These are phyloP conservation scores for Hylaeus anthracinus DNA, from an alignment of 1,140 invertebrate species.

Conservation along the genomic window DNA sequence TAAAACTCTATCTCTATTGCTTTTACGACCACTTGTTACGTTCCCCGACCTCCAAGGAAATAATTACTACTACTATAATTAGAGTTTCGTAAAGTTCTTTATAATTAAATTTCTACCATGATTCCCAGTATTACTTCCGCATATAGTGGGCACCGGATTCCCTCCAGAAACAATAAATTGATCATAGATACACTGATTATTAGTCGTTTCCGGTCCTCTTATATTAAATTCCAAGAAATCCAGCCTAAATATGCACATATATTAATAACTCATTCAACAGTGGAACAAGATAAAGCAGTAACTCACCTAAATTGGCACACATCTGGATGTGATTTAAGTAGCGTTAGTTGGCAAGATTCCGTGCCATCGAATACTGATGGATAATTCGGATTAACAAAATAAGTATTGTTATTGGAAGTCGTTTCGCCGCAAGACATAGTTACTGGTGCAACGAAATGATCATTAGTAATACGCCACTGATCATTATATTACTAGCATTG, in stretches of 20 bases:
- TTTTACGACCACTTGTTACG: too few relatives aligned
- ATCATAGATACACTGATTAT: conserved; percentile 91
- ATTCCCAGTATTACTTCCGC: conserved; percentile 90
- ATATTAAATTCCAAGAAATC: conserved; percentile 90
- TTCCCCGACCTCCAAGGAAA: too few relatives aligned
- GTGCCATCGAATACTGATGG: conserved; percentile 88
- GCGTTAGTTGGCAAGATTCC: conserved; percentile 90
- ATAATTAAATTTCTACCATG: conserved; percentile 82
- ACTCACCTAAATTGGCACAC: conserved; percentile 90
- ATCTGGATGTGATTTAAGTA: conserved; percentile 87
- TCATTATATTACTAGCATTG: background rate
- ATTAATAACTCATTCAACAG: too few relatives aligned
- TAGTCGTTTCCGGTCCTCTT: conserved; percentile 86
- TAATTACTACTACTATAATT: too few relatives aligned
- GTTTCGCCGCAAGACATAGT: conserved; percentile 88
- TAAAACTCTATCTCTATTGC: too few relatives aligned
- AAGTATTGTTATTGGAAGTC: conserved; percentile 89
- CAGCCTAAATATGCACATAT: conserved; percentile 81
- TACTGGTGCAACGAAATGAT: conserved; percentile 80
- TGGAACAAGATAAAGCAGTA: too few relatives aligned
- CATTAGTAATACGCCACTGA: background rate
- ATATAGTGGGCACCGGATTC: conserved; percentile 89
- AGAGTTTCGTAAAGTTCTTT: background rate
- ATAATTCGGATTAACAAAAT: conserved; percentile 91
- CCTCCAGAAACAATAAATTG: conserved; percentile 92